phyloP scores from a whole-genome alignment of 2,113 vertebrate genomes.

The Gulo gulo region DNA sequence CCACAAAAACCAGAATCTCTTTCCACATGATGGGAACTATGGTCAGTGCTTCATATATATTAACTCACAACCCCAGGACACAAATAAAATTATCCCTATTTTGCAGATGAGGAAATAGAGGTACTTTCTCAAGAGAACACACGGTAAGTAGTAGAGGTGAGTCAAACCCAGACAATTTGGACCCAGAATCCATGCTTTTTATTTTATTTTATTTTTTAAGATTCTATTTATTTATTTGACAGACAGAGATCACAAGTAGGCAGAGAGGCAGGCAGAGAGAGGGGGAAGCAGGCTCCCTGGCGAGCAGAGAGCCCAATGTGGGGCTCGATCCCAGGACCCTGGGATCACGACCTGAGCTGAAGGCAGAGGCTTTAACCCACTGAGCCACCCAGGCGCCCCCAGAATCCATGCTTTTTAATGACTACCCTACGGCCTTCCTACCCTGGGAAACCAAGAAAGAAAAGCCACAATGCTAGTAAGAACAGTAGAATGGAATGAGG shows the following conservation, averaged over 20 bases:
- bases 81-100: background rate
- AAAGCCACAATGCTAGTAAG: slow-evolving; percentile 36
- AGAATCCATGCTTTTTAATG: slow-evolving; percentile 20
- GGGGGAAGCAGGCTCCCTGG: too few relatives aligned
- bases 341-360: too few relatives aligned
- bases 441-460: slow-evolving; percentile 19
- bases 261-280: too few relatives aligned
- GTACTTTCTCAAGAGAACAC: background rate
- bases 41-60: background rate
- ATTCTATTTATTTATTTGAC: too few relatives aligned
- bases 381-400: too few relatives aligned
- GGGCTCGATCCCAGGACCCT: too few relatives aligned
- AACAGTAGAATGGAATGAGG: background rate
- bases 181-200: slow-evolving; percentile 2
- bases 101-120: slow-evolving; percentile 3
- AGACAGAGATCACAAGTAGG: too few relatives aligned
- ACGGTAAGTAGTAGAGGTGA: background rate
- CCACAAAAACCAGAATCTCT: background rate
- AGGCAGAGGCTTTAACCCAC: too few relatives aligned
- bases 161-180: slow-evolving; percentile 7
- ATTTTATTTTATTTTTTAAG: background rate
- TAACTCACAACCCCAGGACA: background rate
- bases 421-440: background rate
- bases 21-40: background rate
- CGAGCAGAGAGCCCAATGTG: too few relatives aligned